Conservation (phyloP, 2,113 vertebrate genomes). For the Percina caprodes region DNA sequence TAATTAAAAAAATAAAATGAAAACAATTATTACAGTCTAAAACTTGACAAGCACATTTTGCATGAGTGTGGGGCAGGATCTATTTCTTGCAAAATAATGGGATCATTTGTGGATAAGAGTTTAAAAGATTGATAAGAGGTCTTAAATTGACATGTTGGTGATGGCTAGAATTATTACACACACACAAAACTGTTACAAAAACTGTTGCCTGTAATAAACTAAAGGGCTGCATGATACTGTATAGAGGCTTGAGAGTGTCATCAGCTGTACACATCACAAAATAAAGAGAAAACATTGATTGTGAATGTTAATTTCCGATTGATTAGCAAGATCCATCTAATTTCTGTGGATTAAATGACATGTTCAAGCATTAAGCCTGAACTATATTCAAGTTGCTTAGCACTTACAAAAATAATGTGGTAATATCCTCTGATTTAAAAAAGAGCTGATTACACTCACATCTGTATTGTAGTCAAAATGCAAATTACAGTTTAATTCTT, state of each 20-base stretch:
- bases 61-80: neutral
- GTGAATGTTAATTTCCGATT: neutral
- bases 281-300: neutral
- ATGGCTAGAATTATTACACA: neutral
- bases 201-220: neutral
- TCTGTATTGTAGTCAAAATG: conserved; percentile 39
- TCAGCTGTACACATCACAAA: neutral
- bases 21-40: no score
- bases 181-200: no score
- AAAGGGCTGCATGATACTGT: neutral
- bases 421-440: neutral
- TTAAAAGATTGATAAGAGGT: conserved; percentile 1
- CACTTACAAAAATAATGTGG: neutral
- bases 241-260: neutral
- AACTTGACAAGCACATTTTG: neutral
- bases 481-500: conserved; percentile 51
- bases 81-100: conserved; percentile 12
- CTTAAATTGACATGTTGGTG: neutral
- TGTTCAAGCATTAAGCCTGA: neutral
- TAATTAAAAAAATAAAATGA: neutral
- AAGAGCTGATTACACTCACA: neutral
- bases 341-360: neutral
- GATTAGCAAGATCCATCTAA: neutral
- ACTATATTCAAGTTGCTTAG: neutral
- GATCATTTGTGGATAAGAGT: conserved; percentile 18